Conservation (phyloP, 2,888 invertebrate species). For the Seira sanloemensis region DNA sequence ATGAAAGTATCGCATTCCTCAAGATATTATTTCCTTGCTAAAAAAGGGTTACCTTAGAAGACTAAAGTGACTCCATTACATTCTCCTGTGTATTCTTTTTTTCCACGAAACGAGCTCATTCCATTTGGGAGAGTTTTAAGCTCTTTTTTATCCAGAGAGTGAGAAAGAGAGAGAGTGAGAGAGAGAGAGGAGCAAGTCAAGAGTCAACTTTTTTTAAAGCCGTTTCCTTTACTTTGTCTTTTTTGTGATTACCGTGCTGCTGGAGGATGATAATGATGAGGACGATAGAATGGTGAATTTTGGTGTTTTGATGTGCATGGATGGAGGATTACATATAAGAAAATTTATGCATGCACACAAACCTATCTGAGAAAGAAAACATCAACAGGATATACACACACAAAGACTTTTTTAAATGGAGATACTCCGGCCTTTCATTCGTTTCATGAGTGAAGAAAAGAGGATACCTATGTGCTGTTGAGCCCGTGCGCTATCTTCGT, state of each 20-base stretch:
- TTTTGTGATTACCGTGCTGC: neutral
- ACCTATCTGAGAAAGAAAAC: neutral
- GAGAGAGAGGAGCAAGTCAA: neutral
- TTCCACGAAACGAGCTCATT: neutral
- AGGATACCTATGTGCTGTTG: neutral
- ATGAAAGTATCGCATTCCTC: neutral
- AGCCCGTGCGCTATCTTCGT: constrained; percentile 12
- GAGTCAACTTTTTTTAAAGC: neutral
- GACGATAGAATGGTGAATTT: neutral
- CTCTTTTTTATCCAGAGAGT: constrained; percentile 13
- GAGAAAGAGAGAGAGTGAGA: too few relatives aligned
- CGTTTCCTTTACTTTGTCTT: neutral
- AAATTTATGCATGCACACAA: neutral
- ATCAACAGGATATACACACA: neutral
- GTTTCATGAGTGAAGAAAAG: neutral
- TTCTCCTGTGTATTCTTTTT: neutral
- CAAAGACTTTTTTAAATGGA: too few relatives aligned
- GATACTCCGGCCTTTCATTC: neutral
- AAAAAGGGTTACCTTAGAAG: neutral
- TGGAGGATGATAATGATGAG: neutral
- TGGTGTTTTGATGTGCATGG: neutral
- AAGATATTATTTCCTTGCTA: neutral
- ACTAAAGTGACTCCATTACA: neutral
- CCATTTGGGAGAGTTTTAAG: neutral
- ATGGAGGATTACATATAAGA: neutral